These are phyloP conservation scores for Rhinopomastus cyanomelas DNA, from an alignment of 2,113 vertebrate genomes.

Conservation along the genomic window DNA sequence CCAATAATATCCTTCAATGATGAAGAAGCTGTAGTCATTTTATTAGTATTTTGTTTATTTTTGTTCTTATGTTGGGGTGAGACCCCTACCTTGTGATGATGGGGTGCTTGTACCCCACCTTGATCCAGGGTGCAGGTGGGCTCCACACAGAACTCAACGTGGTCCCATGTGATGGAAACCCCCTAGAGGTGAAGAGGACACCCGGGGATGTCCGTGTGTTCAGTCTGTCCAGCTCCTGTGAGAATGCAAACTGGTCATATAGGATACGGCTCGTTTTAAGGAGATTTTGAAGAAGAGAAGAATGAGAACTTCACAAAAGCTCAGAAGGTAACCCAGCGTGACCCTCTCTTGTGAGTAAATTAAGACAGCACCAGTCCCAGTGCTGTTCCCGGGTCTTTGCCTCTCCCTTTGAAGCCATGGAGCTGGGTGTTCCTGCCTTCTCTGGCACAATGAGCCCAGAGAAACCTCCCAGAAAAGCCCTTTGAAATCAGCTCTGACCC, in stretches of 20 bases:
- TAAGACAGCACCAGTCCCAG: not conserved
- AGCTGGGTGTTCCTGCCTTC: not conserved
- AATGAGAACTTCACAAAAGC: not conserved
- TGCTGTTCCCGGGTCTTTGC: not conserved
- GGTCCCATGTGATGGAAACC: not conserved
- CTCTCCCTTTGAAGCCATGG: not conserved
- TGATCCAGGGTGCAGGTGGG: not conserved
- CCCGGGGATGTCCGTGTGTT: not conserved
- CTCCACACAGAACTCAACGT: not conserved
- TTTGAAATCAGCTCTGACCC: not conserved
- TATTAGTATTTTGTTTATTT: not conserved
- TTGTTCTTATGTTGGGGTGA: not conserved
- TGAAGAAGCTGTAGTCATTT: not conserved
- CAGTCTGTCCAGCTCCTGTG: not conserved
- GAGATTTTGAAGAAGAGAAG: not conserved
- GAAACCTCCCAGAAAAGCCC: not conserved
- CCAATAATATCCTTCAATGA: not conserved
- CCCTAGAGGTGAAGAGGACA: not conserved
- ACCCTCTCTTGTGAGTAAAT: not conserved
- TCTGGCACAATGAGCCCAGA: not conserved
- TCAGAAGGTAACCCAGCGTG: not conserved
- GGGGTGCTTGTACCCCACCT: not conserved
- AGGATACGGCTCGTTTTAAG: not conserved
- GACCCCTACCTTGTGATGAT: too few species aligned
- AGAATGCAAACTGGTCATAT: fast-evolving